Evolutionary conservation across 2,888 invertebrate genomes (phyloP).

Genomic region (Chromoteleia sp.): DNA sequence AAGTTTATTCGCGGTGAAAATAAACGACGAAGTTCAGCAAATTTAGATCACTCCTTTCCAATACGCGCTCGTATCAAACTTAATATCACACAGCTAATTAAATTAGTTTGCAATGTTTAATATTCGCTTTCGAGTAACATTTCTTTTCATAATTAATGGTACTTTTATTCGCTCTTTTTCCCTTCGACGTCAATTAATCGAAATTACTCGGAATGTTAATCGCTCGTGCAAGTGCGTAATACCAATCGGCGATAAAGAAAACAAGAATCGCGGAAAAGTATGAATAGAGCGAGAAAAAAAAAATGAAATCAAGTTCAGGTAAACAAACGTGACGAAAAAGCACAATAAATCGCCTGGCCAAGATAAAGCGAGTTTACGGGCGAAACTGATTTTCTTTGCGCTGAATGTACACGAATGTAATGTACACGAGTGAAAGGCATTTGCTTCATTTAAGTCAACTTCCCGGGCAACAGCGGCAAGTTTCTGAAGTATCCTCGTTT

Average conservation of each 20-base stretch:
- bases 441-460: conserved; percentile 55
- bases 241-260: conserved; percentile 21
- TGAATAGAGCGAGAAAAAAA: conserved; percentile 10
- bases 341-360: conserved; percentile 43
- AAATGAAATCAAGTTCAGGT: conserved; percentile 48
- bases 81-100: conserved; percentile 2
- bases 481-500: conserved; percentile 68
- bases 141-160: conserved; percentile 21
- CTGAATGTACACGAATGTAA: conserved; percentile 43
- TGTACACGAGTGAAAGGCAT: conserved; percentile 50
- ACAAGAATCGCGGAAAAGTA: conserved; percentile 3
- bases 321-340: conserved; percentile 57
- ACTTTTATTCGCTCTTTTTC: not conserved
- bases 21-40: conserved; percentile 15
- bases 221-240: conserved; percentile 24
- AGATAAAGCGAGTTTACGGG: conserved; percentile 61
- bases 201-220: conserved; percentile 34
- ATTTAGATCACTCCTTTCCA: conserved; percentile 21
- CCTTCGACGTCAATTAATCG: conserved; percentile 19
- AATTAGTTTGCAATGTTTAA: conserved; percentile 37
- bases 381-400: conserved; percentile 45
- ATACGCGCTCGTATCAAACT: not conserved
- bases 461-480: conserved; percentile 54
- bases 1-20: conserved; percentile 28
- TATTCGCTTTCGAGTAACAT: conserved; percentile 20